A percentile compares a stretch with the other conserved stretches of the same genome.
phyloP scores from a whole-genome alignment of 2,888 invertebrate species.

The Alsophila aescularia region DNA sequence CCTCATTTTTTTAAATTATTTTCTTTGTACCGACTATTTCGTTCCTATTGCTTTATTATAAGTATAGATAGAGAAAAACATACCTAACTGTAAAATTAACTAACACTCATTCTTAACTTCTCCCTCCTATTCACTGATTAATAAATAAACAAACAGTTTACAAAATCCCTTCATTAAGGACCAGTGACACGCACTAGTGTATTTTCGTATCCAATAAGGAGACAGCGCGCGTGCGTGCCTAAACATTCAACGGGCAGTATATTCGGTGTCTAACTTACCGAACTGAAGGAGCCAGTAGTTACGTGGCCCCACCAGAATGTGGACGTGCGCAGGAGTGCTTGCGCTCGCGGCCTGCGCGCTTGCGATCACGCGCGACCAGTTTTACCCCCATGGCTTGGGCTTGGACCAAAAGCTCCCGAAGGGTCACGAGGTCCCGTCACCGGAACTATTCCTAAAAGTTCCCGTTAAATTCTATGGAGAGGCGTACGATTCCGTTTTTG shows the following conservation, averaged over 20 bases:
- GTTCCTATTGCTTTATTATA: no score
- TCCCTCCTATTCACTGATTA: background rate
- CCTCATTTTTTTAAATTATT: no score
- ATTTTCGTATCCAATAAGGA: constrained; percentile 28
- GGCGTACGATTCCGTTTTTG: constrained; percentile 90
- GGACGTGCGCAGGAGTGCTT: constrained; percentile 73
- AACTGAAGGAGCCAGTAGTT: constrained; percentile 50
- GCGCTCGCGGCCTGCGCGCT: constrained; percentile 58
- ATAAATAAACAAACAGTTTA: background rate
- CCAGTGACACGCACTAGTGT: constrained; percentile 16
- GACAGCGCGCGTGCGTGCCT: constrained; percentile 21
- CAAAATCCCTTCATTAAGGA: constrained; percentile 15
- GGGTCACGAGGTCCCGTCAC: constrained; percentile 86
- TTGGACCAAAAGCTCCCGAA: constrained; percentile 82
- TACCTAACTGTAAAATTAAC: background rate
- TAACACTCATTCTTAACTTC: background rate
- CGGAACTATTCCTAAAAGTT: constrained; percentile 86
- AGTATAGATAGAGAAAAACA: no score
- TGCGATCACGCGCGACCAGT: constrained; percentile 80
- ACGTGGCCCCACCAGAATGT: constrained; percentile 58
- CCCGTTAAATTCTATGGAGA: constrained; percentile 93
- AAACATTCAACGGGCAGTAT: background rate
- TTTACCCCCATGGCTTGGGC: constrained; percentile 85
- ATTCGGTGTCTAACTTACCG: no score
- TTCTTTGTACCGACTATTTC: no score